Evolutionary conservation across 2,113 vertebrate genomes (phyloP), one percentile per base, ranked within the genome.

Genomic region (Hippolais icterina): DNA sequence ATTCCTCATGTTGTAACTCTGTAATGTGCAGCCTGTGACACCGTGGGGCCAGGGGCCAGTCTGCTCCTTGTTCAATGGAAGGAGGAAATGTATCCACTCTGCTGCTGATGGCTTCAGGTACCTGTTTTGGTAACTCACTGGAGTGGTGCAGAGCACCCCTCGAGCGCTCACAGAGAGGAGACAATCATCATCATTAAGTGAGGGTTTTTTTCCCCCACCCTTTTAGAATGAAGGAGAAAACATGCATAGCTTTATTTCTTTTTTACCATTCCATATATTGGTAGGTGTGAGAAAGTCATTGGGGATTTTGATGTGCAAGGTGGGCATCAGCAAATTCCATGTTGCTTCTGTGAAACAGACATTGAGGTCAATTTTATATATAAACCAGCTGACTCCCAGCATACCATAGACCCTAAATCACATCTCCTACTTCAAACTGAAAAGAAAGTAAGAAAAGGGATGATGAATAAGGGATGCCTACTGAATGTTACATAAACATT

Each of bases 151-250:
- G 29, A 77, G 52, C 63, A 37, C 19, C 16, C 57, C 66, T 65
- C 0, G 0, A 24, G 57, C 0, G 0, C 23, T 47, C 31, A 11
- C 6, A 2, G 59, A 42, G 47, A 24, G 7, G 10, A 83, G 53
- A 37, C 16, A 1, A 21, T 41, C 31, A 23, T 56, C 21, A 59
- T 75, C 57, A 8, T 52, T 15, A n/a, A n/a, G 42, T 44, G 22
- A 3, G 28, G 71, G 20, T 11, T 24, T n/a, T 33, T 3, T 6
- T 10, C 24, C 3, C 6, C 6, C 11, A 31, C 11, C 23, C 21
- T 63, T 83, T 59, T 35, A 74, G 31, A 87, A 64, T 31, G 47
- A n/a, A 78, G 68, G 19, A 78, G 23, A 47, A 79, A 54, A 39
- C 9, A 7, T 27, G 39, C 5, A 54, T 57, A 86, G 11, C 27